Conservation (phyloP, 2,888 invertebrate genomes). For the Spicauda simplicius region DNA sequence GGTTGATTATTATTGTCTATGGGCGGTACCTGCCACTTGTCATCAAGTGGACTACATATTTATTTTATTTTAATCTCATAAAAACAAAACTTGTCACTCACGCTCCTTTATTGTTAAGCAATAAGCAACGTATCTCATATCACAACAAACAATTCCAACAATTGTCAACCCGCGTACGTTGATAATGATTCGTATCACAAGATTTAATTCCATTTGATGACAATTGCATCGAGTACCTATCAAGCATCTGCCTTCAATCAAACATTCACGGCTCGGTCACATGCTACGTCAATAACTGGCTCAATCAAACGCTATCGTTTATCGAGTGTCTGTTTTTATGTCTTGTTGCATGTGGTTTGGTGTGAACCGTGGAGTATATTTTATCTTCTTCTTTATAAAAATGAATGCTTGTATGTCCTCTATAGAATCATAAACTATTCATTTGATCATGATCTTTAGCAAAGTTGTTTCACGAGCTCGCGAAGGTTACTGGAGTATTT, state of each 20-base stretch:
- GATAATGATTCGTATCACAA: constrained; percentile 12
- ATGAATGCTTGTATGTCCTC: no score
- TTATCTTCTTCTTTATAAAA: no score
- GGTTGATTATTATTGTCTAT: no score
- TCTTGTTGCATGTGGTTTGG: not conserved
- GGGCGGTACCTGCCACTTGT: no score
- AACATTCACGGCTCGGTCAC: constrained; percentile 20
- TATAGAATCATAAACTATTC: no score
- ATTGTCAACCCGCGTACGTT: not conserved
- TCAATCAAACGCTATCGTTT: constrained; percentile 17
- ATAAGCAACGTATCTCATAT: not conserved
- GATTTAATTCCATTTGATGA: constrained; percentile 20
- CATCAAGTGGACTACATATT: no score
- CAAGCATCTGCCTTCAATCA: constrained; percentile 24
- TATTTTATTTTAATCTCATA: no score
- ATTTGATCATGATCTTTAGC: no score
- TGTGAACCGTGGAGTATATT: not conserved
- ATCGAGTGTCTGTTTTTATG: constrained; percentile 2
- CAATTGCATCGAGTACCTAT: constrained; percentile 5
- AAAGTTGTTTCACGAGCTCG: no score
- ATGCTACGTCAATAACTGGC: constrained; percentile 19
- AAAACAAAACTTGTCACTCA: no score
- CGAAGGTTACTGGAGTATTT: no score
- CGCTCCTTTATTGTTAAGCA: no score
- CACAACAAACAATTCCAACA: not conserved